phyloP scores from a whole-genome alignment of 2,888 invertebrate genomes.

The Drosophila imparisetae region DNA sequence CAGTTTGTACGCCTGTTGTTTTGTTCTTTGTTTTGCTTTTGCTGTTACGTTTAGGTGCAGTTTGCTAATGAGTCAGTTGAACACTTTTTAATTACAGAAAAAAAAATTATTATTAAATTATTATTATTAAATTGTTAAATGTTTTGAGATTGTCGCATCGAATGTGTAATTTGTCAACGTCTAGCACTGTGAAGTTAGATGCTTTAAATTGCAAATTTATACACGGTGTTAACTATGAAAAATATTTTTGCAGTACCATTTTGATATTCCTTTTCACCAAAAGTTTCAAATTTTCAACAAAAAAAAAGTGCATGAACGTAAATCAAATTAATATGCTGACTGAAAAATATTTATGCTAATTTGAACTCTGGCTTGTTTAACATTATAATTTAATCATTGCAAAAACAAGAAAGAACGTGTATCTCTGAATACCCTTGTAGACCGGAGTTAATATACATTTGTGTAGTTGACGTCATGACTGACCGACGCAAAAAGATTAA shows the following conservation, averaged over 20 bases:
- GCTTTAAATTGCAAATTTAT: constrained; percentile 28
- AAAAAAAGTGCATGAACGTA: constrained; percentile 17
- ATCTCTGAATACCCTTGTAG: neutral
- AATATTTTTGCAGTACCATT: neutral
- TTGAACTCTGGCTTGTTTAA: constrained; percentile 67
- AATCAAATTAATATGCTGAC: constrained; percentile 54
- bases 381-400: constrained; percentile 59
- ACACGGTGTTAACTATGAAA: neutral
- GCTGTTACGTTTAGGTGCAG: constrained; percentile 21
- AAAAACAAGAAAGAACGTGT: constrained; percentile 8
- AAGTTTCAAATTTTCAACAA: neutral
- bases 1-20: constrained; percentile 44
- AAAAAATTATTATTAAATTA: constrained; percentile 34
- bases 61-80: constrained; percentile 65
- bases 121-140: constrained; percentile 37
- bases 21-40: constrained; percentile 44
- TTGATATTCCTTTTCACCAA: constrained; percentile 13
- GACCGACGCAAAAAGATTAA: neutral
- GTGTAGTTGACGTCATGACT: neutral
- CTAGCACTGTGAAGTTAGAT: neutral
- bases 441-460: neutral
- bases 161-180: constrained; percentile 16
- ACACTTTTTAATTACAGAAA: constrained; percentile 68
- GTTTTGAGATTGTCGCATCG: constrained; percentile 15
- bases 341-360: constrained; percentile 70